phyloP scores from a whole-genome alignment of 1,140 invertebrate species.

The Spodoptera frugiperda region DNA sequence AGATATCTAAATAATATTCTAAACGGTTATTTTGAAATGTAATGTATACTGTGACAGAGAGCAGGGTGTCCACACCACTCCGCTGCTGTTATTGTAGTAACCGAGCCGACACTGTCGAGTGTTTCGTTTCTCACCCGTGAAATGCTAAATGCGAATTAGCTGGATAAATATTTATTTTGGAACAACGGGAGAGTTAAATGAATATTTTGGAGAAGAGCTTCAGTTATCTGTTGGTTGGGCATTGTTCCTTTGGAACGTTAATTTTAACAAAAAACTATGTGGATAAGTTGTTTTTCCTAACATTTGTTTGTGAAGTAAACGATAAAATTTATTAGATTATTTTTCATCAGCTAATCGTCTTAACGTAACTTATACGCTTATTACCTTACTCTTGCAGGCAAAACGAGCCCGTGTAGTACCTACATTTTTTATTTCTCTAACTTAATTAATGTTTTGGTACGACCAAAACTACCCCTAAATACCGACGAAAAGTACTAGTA shows the following conservation, averaged over 20 bases:
- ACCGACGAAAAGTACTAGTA: no score
- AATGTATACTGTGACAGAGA: constrained; percentile 39
- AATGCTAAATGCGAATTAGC: constrained; percentile 81
- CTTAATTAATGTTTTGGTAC: no score
- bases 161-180: constrained; percentile 81
- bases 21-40: constrained; percentile 35
- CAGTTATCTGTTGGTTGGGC: not conserved
- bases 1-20: no score
- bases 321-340: not conserved
- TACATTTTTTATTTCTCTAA: no score
- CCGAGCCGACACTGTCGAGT: constrained; percentile 75
- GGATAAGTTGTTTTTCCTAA: no score
- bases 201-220: constrained; percentile 64
- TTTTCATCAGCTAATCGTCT: constrained; percentile 8
- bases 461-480: no score
- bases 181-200: constrained; percentile 70
- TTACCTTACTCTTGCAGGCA: no score
- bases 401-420: no score
- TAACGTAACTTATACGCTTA: no score
- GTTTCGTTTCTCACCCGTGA: constrained; percentile 72
- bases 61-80: constrained; percentile 58
- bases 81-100: constrained; percentile 78
- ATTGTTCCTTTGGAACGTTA: no score
- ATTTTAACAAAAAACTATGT: no score
- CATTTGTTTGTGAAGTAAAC: no score